phyloP scores from a whole-genome alignment of 2,797 vertebrate species.

The Macrochelys suwanniensis region DNA sequence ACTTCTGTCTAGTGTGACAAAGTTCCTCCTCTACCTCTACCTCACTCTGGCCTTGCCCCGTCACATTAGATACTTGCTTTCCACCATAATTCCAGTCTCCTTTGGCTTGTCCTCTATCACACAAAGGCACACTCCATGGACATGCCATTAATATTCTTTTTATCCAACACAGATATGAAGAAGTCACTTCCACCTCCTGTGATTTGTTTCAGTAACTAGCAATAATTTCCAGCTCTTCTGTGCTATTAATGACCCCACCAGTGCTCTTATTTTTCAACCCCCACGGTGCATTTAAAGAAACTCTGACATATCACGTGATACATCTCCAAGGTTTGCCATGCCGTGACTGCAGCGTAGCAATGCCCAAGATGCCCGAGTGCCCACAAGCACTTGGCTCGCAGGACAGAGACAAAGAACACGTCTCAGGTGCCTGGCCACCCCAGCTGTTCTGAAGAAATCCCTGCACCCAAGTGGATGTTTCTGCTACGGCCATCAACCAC shows the following conservation, averaged over 20 bases:
- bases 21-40: too few relatives aligned
- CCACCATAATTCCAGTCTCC: neutral
- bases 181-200: neutral
- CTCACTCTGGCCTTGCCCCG: too few relatives aligned
- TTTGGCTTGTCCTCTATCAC: neutral
- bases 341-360: neutral
- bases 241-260: neutral
- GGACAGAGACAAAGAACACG: neutral
- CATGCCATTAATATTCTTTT: neutral
- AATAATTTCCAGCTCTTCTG: accelerated
- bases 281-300: neutral
- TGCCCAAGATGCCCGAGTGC: neutral
- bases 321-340: neutral
- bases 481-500: neutral
- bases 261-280: neutral
- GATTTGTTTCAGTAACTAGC: neutral
- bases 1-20: neutral
- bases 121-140: neutral
- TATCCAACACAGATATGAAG: conserved; percentile 48
- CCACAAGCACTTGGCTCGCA: neutral
- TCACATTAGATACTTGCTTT: neutral
- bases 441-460: neutral
- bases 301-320: neutral
- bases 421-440: too few relatives aligned
- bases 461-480: neutral